phyloP scores from a whole-genome alignment of 2,888 invertebrate genomes.

The Unio delphinus region DNA sequence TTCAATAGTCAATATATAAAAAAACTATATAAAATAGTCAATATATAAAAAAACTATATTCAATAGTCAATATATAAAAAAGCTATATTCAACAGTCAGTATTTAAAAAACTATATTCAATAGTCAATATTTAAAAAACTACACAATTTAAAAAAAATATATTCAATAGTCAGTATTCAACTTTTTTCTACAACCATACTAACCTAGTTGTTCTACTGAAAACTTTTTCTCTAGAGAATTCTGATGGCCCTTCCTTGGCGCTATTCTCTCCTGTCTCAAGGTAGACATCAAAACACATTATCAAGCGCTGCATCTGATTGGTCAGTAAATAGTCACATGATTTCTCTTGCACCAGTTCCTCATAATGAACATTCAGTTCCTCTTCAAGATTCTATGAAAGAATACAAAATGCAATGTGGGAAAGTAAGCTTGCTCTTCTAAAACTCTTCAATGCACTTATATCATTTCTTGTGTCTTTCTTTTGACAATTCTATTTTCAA shows the following conservation, averaged over 20 bases:
- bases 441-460: no score
- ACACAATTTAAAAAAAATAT: no score
- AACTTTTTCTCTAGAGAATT: slow-evolving; percentile 86
- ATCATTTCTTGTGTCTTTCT: no score
- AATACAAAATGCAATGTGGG: not conserved
- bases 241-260: slow-evolving; percentile 73
- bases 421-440: no score
- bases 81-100: no score
- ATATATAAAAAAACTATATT: no score
- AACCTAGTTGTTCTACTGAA: slow-evolving; percentile 73
- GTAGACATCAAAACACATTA: slow-evolving; percentile 88
- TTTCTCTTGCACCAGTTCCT: slow-evolving; percentile 66
- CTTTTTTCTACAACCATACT: slow-evolving; percentile 1
- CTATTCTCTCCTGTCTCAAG: slow-evolving; percentile 81
- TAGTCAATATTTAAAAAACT: no score
- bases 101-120: no score
- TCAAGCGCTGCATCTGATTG: slow-evolving; percentile 85
- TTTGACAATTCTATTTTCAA: no score
- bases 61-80: no score
- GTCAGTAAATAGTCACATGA: slow-evolving; percentile 76
- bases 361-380: slow-evolving; percentile 79
- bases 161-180: not conserved
- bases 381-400: slow-evolving; percentile 79
- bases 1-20: no score
- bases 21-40: no score